Evolutionary conservation across 2,113 vertebrate genomes (phyloP).

Genomic region (Myotis davidii): DNA sequence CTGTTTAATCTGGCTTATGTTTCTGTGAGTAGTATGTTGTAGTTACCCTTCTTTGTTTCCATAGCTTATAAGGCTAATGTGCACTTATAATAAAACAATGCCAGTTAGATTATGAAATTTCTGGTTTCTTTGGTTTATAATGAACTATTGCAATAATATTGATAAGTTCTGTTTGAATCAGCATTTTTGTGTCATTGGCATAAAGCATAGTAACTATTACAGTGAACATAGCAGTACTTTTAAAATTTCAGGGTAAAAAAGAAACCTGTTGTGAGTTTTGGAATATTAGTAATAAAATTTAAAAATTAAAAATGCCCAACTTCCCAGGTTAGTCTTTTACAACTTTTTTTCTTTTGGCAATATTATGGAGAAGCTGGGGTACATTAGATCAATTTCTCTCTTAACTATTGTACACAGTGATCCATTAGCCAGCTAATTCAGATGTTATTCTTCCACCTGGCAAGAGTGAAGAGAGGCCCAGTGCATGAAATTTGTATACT

Average conservation of each 20-base stretch:
- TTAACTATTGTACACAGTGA: not conserved
- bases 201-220: not conserved
- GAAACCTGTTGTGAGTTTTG: not conserved
- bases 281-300: not conserved
- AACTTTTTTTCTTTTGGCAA: not conserved
- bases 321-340: not conserved
- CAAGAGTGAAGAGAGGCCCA: not conserved
- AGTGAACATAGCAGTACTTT: not conserved
- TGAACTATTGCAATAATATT: not conserved
- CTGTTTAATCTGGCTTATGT: slow-evolving; percentile 36
- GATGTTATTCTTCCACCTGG: not conserved
- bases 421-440: not conserved
- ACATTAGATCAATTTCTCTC: not conserved
- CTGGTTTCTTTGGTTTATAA: not conserved
- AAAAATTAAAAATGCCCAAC: not conserved
- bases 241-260: not conserved
- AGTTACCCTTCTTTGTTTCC: slow-evolving; percentile 1
- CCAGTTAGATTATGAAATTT: not conserved
- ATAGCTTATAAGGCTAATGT: not conserved
- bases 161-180: not conserved
- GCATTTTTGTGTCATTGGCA: not conserved
- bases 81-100: not conserved
- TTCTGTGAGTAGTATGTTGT: not conserved
- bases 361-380: not conserved
- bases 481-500: no score